Conservation (phyloP, 2,113 vertebrate species). For the Actenoides hombroni region DNA sequence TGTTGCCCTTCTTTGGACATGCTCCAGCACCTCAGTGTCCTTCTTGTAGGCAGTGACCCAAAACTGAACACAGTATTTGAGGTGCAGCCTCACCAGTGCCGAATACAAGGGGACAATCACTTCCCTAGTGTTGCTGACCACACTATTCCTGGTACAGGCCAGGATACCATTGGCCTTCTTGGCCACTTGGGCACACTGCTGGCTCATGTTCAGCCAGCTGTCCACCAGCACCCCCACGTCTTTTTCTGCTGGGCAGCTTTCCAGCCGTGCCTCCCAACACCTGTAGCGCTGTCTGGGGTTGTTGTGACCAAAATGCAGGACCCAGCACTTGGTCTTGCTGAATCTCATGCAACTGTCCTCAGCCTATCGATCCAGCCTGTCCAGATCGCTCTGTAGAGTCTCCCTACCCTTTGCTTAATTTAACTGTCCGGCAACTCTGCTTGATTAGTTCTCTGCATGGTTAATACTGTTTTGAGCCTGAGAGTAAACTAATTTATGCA, state of each 20-base stretch:
- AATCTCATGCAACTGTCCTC: neutral
- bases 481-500: neutral
- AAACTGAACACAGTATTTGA: fast-evolving
- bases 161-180: no score
- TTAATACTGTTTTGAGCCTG: neutral
- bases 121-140: neutral
- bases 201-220: no score
- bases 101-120: fast-evolving
- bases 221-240: no score
- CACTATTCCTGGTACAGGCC: neutral
- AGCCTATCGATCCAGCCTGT: neutral
- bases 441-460: neutral
- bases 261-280: no score
- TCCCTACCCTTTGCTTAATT: neutral
- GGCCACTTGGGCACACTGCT: no score
- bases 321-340: neutral
- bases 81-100: fast-evolving
- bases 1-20: neutral
- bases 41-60: no score
- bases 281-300: neutral
- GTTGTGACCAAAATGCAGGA: neutral
- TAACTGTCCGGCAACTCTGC: neutral
- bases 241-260: no score
- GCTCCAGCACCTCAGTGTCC: fast-evolving
- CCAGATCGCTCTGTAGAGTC: neutral